Base-by-base conservation (phyloP, 2,113 vertebrate genomes). In the Microcebus lehilahytsara region DNA sequence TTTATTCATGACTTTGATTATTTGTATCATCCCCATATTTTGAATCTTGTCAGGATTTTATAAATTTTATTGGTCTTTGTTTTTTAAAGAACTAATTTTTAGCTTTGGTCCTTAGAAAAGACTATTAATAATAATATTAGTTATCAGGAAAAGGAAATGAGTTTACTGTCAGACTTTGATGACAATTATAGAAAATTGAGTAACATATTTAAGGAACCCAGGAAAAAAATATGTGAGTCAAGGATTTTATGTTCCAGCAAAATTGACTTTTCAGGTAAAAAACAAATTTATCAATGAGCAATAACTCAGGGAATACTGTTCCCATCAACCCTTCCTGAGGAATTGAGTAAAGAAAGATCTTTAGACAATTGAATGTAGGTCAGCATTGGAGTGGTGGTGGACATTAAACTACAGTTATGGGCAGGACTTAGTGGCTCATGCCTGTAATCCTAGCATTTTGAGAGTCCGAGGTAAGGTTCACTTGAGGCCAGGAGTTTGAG, bases 101-200 rank as follows among this genome's bases (percentile, higher is more conserved):
- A 93, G 58, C 40, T 93, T 86, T 89, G 49, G 14, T 87, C 85
- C 9, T 91, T 72, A 34, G 53, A 71, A 83, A 93, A 91, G 60
- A 49, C 37, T 40, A 14, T 51, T 51, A 53, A 53, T 53, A 51
- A 51, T 93, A 53, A 88, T 79, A 75, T 13, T 74, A 66, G 60
- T 80, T 88, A 51, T 5, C 84, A 60, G 34, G 37, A 46, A 69
- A 97, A 93, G 32, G 56, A 72, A 91, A 72, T 49, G 27, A 83
- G 7, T 90, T 83, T 86, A 64, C 69, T 19, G 51, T 95, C 27
- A 49, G 60, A 80, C 10, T 78, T 77, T 60, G 66, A 91, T 9
- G 30, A 60, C 7, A 87, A 53, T 81, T 49, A 71, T 49, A 89
- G 80, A 67, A 67, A 79, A 34, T 37, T 67, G 81, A 72, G 34